Evolutionary conservation across 2,113 vertebrate species (phyloP), one percentile per base, ranked within the genome.

Genomic region (Osmerus eperlanus): DNA sequence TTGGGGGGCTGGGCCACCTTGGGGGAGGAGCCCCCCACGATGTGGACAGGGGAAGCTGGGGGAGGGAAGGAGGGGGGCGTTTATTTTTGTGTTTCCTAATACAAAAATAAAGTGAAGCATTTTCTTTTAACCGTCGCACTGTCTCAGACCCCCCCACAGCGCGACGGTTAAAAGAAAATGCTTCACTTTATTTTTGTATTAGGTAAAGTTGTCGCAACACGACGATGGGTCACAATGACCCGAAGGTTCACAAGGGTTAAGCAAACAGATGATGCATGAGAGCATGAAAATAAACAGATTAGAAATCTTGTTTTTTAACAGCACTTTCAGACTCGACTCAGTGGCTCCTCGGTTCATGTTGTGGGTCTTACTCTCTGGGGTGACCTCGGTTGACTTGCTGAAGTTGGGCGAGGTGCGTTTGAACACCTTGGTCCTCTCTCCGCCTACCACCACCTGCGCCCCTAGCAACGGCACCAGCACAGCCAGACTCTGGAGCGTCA

Each of bases 391-490:
- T 4, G 92, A 95, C 91, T 93, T 98, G 56, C 91, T 94, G 84
- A 99, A 99, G 80, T 95, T 94, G 7, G 97, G 97, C 1, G 93
- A 95, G 28, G 94, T 95, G 75, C 94, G 90, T 89, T 97, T 99
- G 89, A 99, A 99, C 84, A 99, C 96, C 85, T 96, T 99, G 0
- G 86, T 93, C 86, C 97, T 92, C 83, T 96, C 93, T 70, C 97
- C 97, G 41, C 97, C 97, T 23, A 99, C 96, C 58, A 99, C 97
- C 47, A 97, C 94, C 52, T 99, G 94, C 56, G 97, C 96, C 36
- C 97, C 97, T 0, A 99, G 94, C 5, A 98, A 78, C 3, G 97
- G 97, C 63, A 99, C 97, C 5, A 99, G 87, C 74, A 95, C 93
- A 0, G 97, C 96, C 29, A 99, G 86, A 88, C 96, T 94, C 81